Conservation (phyloP, 2,797 vertebrate species). For the Columba guinea region DNA sequence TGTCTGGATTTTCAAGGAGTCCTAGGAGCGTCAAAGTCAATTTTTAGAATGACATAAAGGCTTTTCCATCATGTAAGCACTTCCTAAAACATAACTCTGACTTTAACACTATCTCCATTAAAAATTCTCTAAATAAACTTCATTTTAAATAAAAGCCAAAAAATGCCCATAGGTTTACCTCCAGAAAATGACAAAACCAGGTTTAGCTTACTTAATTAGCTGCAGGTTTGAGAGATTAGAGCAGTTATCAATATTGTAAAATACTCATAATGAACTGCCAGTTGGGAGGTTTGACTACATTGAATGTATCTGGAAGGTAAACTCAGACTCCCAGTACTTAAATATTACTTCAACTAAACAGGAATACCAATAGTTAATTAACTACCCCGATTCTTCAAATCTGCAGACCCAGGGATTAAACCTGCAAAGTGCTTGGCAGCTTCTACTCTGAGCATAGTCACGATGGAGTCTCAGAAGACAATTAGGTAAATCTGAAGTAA, state of each 20-base stretch:
- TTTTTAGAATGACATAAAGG: background rate
- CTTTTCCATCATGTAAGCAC: background rate
- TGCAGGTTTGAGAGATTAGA: background rate
- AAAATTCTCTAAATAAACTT: background rate
- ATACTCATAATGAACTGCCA: background rate
- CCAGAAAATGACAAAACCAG: background rate
- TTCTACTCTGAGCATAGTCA: background rate
- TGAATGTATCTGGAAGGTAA: background rate
- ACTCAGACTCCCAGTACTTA: background rate
- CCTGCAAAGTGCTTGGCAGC: background rate
- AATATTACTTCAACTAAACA: background rate
- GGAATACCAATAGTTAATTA: slow-evolving; percentile 11
- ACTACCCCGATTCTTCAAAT: background rate
- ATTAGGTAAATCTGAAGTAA: slow-evolving; percentile 15
- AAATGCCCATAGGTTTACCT: background rate
- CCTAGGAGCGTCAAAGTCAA: background rate
- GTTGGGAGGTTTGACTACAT: background rate
- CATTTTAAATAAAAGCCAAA: background rate
- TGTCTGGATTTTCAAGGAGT: background rate
- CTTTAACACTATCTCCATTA: background rate
- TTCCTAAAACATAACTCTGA: background rate
- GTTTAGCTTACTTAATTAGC: background rate
- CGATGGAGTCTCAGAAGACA: background rate
- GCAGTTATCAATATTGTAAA: background rate
- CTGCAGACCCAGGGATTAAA: background rate